Evolutionary conservation across 2,888 invertebrate genomes (phyloP).

Genomic region (Strigamia maritima): DNA sequence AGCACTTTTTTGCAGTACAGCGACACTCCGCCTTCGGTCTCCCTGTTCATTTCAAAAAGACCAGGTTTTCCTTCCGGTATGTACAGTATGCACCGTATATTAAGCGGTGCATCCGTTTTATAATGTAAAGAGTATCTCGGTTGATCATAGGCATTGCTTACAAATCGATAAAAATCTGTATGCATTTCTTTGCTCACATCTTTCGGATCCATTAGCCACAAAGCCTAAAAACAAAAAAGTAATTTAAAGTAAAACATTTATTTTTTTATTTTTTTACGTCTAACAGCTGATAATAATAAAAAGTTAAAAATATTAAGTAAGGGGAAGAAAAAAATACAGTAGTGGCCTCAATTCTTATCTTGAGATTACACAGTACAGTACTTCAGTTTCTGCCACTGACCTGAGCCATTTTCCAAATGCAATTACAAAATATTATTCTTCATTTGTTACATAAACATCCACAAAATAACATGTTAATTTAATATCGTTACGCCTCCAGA

Average conservation of each 20-base stretch:
- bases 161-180: slow-evolving; percentile 86
- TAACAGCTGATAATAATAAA: no score
- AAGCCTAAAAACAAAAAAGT: slow-evolving; percentile 59
- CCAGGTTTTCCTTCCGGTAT: slow-evolving; percentile 90
- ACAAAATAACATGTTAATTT: no score
- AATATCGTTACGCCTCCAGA: not conserved
- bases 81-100: slow-evolving; percentile 84
- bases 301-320: no score
- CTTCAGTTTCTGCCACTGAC: no score
- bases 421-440: no score
- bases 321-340: no score
- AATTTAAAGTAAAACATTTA: not conserved
- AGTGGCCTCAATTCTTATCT: not conserved
- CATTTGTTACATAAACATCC: no score
- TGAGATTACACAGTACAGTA: not conserved
- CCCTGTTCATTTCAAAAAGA: slow-evolving; percentile 83
- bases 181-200: slow-evolving; percentile 81
- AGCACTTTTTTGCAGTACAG: slow-evolving; percentile 89
- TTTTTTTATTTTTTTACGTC: no score
- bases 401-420: no score
- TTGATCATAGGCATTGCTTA: slow-evolving; percentile 77
- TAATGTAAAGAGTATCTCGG: slow-evolving; percentile 90
- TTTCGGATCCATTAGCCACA: slow-evolving; percentile 92
- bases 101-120: slow-evolving; percentile 86
- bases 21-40: slow-evolving; percentile 76